These are phyloP conservation scores for Drosophila melanosoma DNA, from an alignment of 2,888 invertebrate genomes.

Conservation along the genomic window DNA sequence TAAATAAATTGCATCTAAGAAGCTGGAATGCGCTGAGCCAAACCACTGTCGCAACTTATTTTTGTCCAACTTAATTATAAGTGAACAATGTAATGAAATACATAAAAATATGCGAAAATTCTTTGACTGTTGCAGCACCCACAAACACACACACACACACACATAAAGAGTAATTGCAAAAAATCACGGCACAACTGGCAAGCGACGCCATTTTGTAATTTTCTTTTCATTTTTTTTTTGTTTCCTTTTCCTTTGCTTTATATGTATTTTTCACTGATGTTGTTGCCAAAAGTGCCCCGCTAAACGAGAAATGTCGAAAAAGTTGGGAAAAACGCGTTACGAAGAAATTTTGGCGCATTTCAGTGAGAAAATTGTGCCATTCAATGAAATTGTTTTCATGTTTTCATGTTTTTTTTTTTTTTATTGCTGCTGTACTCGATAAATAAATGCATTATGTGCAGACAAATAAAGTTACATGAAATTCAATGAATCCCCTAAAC, in stretches of 20 bases:
- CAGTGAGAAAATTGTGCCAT: conserved; percentile 52
- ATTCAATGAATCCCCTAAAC: neutral
- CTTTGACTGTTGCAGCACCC: conserved; percentile 29
- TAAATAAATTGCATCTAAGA: neutral
- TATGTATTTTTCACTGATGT: neutral
- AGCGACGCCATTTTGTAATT: conserved; percentile 33
- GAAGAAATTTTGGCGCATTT: conserved; percentile 45
- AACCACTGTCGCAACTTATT: neutral
- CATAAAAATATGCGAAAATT: conserved; percentile 52
- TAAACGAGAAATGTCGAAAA: neutral
- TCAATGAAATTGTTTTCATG: conserved; percentile 56
- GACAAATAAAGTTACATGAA: conserved; percentile 20
- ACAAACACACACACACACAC: conserved; percentile 8
- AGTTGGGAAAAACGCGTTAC: neutral
- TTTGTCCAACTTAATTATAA: neutral
- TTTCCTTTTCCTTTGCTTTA: neutral
- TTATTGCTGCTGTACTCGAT: conserved; percentile 29
- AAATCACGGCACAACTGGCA: conserved; percentile 51
- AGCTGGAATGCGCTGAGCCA: neutral
- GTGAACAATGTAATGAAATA: conserved; percentile 22
- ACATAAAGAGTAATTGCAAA: conserved; percentile 23
- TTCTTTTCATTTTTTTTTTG: conserved; percentile 16
- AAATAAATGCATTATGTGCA: conserved; percentile 43
- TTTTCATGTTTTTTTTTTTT: no score
- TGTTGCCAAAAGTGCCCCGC: conserved; percentile 5